Percentiles rank a stretch among this genome's conserved stretches.
phyloP scores from a whole-genome alignment of 1,140 invertebrate species.

The Drosophila jambulina region DNA sequence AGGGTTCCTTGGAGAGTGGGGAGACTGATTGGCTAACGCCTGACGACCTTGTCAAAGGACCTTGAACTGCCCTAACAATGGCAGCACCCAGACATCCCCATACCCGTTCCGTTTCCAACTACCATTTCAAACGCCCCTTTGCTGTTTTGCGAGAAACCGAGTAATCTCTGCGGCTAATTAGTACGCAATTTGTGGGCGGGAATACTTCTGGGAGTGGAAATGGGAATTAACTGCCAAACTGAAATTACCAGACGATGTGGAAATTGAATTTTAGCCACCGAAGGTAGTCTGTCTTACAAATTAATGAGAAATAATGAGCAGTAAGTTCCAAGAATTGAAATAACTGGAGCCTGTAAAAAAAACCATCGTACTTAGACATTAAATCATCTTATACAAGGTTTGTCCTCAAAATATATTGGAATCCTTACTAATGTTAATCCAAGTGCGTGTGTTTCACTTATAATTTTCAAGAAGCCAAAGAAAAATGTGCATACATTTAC shows the following conservation, averaged over 20 bases:
- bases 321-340: neutral
- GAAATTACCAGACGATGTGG: conserved; percentile 11
- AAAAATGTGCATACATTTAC: no score
- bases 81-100: conserved; percentile 19
- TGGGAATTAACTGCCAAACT: conserved; percentile 29
- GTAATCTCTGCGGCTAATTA: conserved; percentile 67
- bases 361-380: neutral
- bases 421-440: no score
- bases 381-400: neutral
- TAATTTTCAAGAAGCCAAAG: no score
- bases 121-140: conserved; percentile 49
- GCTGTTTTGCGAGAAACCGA: conserved; percentile 40
- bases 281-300: conserved; percentile 2
- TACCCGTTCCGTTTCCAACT: neutral
- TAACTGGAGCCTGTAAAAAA: neutral
- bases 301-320: conserved; percentile 5
- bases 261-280: conserved; percentile 33
- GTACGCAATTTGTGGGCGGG: conserved; percentile 34
- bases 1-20: neutral
- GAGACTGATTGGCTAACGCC: conserved; percentile 30
- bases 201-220: conserved; percentile 1
- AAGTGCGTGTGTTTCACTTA: no score
- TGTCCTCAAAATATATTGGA: neutral
- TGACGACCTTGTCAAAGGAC: conserved; percentile 66
- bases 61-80: conserved; percentile 56